A percentile compares a stretch with the other conserved stretches of the same genome.
These are phyloP conservation scores for Drosophila tropicalis DNA, from an alignment of 1,140 invertebrate species.

Conservation along the genomic window DNA sequence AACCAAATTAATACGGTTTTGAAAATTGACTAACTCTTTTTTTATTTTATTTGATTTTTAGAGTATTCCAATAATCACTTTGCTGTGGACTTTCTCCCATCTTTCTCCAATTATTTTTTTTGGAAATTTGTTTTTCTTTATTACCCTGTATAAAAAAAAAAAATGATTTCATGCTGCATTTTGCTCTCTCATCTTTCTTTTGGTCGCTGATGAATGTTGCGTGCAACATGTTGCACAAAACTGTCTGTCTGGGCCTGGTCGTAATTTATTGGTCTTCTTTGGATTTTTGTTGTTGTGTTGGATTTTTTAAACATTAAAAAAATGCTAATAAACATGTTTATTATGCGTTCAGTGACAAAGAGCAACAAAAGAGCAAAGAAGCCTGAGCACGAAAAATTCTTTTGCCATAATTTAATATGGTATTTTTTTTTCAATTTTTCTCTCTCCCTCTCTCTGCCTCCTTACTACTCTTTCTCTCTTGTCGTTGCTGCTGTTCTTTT, in stretches of 20 bases:
- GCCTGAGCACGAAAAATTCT: slow-evolving; percentile 49
- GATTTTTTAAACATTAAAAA: slow-evolving; percentile 39
- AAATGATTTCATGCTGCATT: slow-evolving; percentile 48
- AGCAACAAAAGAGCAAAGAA: slow-evolving; percentile 28
- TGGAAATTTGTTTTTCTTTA: slow-evolving; percentile 34
- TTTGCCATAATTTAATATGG: slow-evolving; percentile 72
- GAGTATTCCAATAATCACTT: neutral
- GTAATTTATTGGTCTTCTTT: slow-evolving; percentile 56
- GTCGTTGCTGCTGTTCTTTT: slow-evolving; percentile 16
- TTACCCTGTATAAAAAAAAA: slow-evolving; percentile 23
- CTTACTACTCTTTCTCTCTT: neutral
- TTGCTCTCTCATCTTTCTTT: slow-evolving; percentile 43
- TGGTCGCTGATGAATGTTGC: slow-evolving; percentile 65
- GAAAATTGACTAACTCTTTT: too few species aligned
- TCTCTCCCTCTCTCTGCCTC: slow-evolving; percentile 1
- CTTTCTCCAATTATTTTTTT: slow-evolving; percentile 33
- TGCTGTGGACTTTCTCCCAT: slow-evolving; percentile 19
- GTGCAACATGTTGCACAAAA: slow-evolving; percentile 72
- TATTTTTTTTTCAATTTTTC: slow-evolving; percentile 23
- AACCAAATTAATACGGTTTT: too few species aligned
- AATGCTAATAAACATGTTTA: slow-evolving; percentile 82
- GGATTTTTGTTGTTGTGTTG: slow-evolving; percentile 38
- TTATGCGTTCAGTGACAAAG: slow-evolving; percentile 74
- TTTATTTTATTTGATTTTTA: neutral
- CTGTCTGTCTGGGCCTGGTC: slow-evolving; percentile 31